These are phyloP conservation scores for Podabrus alpinus DNA, from an alignment of 2,888 invertebrate species.

Conservation along the genomic window DNA sequence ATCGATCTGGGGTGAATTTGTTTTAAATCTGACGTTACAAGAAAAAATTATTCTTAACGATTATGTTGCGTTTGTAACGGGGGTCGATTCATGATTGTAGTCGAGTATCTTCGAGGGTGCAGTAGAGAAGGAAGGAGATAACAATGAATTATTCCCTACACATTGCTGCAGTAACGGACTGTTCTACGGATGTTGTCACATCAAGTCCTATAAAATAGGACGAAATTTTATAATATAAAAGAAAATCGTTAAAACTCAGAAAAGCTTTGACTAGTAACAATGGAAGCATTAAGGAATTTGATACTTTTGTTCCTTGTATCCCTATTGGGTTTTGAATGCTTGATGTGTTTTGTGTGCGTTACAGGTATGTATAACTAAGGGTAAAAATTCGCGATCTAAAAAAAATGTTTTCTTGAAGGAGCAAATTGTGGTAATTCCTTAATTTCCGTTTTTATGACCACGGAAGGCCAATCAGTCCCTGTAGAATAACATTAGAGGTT, in stretches of 20 bases:
- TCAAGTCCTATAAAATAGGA: conserved; percentile 2
- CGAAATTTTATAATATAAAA: not conserved
- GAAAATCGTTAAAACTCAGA: conserved; percentile 20
- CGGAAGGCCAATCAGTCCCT: too few species aligned
- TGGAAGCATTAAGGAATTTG: conserved; percentile 7
- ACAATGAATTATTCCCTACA: conserved; percentile 34
- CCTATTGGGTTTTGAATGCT: not conserved
- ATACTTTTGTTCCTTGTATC: conserved; percentile 6
- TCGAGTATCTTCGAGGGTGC: conserved; percentile 6
- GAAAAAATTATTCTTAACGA: not conserved
- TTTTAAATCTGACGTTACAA: not conserved
- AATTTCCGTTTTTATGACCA: too few species aligned
- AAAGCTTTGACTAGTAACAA: conserved; percentile 11
- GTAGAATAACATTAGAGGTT: too few species aligned
- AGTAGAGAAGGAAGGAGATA: conserved; percentile 19
- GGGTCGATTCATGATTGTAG: not conserved
- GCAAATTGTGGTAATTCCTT: too few species aligned
- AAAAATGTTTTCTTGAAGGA: too few species aligned
- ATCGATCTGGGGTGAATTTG: not conserved
- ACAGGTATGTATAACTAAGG: not conserved
- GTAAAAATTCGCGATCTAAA: not conserved
- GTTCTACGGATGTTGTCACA: conserved; percentile 23
- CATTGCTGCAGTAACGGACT: conserved; percentile 28
- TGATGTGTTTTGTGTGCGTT: not conserved
- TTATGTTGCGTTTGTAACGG: not conserved